These are phyloP conservation scores for Chesias legatella DNA, from an alignment of 2,888 invertebrate genomes.

Conservation along the genomic window DNA sequence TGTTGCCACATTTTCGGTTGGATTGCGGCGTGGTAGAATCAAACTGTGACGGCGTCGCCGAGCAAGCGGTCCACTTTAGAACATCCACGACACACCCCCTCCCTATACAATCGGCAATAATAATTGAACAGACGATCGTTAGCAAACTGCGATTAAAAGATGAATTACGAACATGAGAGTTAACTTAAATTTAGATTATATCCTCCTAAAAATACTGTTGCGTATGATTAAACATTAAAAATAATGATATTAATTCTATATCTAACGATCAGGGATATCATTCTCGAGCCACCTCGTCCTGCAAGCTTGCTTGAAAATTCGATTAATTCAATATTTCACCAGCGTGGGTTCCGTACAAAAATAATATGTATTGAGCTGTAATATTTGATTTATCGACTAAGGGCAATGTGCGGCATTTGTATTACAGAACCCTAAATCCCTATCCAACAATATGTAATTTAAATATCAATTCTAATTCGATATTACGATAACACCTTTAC, in stretches of 20 bases:
- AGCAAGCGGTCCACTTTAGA: constrained; percentile 35
- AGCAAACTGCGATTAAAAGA: constrained; percentile 47
- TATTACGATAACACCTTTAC: constrained; percentile 41
- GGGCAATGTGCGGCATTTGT: background rate
- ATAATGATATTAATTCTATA: constrained; percentile 76
- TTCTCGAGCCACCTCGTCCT: constrained; percentile 37
- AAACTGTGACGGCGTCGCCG: constrained; percentile 24
- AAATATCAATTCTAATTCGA: constrained; percentile 35
- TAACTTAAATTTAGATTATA: constrained; percentile 75
- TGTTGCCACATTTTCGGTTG: background rate
- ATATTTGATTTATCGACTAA: constrained; percentile 5
- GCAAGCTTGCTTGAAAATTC: constrained; percentile 34
- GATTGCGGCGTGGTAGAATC: constrained; percentile 13
- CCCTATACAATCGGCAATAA: constrained; percentile 32
- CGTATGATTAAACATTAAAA: constrained; percentile 74
- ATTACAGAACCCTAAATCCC: constrained; percentile 7
- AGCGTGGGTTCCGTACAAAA: constrained; percentile 34
- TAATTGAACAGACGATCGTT: constrained; percentile 44
- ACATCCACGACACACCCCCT: constrained; percentile 38
- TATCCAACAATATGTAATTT: constrained; percentile 24
- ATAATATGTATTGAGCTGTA: constrained; percentile 11
- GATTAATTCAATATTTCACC: constrained; percentile 15
- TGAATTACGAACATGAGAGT: constrained; percentile 40
- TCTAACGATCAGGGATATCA: constrained; percentile 55
- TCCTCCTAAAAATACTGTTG: constrained; percentile 76